A percentile compares a stretch with the other conserved stretches of the same genome.
These are phyloP conservation scores for Mayetiola destructor DNA, from an alignment of 2,888 invertebrate genomes.

Conservation along the genomic window DNA sequence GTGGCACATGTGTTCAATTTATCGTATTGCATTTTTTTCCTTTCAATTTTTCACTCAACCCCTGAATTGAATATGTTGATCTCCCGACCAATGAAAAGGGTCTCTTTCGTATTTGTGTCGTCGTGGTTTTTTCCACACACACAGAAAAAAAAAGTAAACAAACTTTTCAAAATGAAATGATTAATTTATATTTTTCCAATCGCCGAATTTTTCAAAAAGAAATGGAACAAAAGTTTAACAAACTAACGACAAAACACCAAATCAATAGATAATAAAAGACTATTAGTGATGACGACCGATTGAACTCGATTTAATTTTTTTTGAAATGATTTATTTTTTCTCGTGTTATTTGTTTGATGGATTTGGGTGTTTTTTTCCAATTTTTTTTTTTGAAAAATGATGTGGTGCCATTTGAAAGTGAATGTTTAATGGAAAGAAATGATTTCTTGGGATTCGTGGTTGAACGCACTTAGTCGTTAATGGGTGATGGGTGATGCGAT, in stretches of 20 bases:
- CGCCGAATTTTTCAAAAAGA: too few relatives aligned
- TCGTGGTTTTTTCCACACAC: too few relatives aligned
- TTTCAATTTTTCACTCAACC: too few relatives aligned
- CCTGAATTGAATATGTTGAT: too few relatives aligned
- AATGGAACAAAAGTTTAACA: background rate
- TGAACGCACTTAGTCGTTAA: background rate
- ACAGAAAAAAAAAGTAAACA: too few relatives aligned
- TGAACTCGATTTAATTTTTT: background rate
- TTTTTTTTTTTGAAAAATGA: slow-evolving; percentile 6
- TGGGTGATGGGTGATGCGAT: background rate
- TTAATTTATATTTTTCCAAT: too few relatives aligned
- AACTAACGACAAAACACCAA: background rate
- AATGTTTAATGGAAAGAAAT: slow-evolving; percentile 10
- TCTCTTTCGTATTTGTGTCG: too few relatives aligned
- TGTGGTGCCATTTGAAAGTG: slow-evolving; percentile 12
- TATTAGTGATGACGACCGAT: too few relatives aligned
- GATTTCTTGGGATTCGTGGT: slow-evolving; percentile 4
- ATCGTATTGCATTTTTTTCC: too few relatives aligned
- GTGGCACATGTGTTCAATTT: too few relatives aligned
- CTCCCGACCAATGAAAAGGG: too few relatives aligned
- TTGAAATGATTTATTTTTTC: background rate
- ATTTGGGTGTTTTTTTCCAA: background rate
- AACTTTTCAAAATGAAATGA: too few relatives aligned
- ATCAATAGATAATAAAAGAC: slow-evolving; percentile 10
- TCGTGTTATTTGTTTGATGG: background rate